Base-by-base conservation (phyloP, 2,888 invertebrate genomes). In the Hirtodrosophila histrioides region DNA sequence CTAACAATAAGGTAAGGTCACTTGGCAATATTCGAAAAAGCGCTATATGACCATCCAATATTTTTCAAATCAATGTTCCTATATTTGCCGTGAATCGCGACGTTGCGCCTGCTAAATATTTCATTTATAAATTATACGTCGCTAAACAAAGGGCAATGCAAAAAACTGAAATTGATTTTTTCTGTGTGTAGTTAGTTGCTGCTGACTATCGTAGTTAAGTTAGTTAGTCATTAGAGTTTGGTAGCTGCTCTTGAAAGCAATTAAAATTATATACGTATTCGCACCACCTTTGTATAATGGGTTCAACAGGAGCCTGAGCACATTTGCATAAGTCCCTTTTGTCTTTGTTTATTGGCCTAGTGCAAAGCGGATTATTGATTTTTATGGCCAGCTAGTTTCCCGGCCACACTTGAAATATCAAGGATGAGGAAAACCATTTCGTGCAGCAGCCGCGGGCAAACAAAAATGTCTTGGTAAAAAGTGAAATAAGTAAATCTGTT, bases 281-380 rank as follows among this genome's bases (percentile, higher is more conserved):
- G 65, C 61, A 69, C 44, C 58, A 41, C 39, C 41, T 60, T 35
- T 49, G 31, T 12, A 5, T 45, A 53, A 39, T 11, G 39, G 57
- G 17, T 50, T 39, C 46, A 48, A 48, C 53, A 41, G 37, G 11
- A 23, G 17, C n/a, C 37, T 41, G 44, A 39, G 36, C 7, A 45
- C 46, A 67, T 80, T 81, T 80, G 60, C 85, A 73, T 76, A 66
- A 69, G 64, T 51, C 40, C 53, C 31, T 11, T 45, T 67, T 31
- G 31, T 9, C 9, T 31, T 44, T 77, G 54, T 78, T 81, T 65
- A 67, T 76, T 71, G 54, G 67, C 78, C 68, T 72, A 69, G 65
- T 76, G 81, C 55, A 70, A 76, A 86, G 84, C 70, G 80, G 83
- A 85, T 85, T 85, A 85, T 85, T 78, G 84, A 88, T 88, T 85